Evolutionary conservation across 2,888 invertebrate genomes (phyloP).

Genomic region (Cremastobaeus sp.): DNA sequence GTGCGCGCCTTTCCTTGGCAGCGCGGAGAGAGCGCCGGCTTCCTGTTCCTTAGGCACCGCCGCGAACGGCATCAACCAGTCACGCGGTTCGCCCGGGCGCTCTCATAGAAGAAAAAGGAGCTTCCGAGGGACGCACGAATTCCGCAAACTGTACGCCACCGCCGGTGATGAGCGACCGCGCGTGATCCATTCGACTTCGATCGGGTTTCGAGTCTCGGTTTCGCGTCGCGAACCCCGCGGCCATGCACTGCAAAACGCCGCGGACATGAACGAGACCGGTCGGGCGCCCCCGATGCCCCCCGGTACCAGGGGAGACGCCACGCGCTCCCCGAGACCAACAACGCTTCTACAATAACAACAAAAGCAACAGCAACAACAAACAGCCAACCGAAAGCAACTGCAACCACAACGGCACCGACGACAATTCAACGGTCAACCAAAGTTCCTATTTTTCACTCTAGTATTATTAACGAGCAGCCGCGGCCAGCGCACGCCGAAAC

Average conservation of each 20-base stretch:
- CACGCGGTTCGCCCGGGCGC: conserved; percentile 77
- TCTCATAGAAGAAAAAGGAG: conserved; percentile 74
- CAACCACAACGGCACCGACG: conserved; percentile 14
- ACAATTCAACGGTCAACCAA: conserved; percentile 72
- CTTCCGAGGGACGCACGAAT: conserved; percentile 49
- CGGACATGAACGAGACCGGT: conserved; percentile 11
- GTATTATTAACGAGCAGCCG: conserved; percentile 43
- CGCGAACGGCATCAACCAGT: conserved; percentile 78
- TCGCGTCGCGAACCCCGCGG: conserved; percentile 14
- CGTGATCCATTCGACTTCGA: conserved; percentile 9
- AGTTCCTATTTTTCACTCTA: conserved; percentile 77
- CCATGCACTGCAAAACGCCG: conserved; percentile 7
- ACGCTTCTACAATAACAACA: background rate
- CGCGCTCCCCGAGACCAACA: conserved; percentile 3
- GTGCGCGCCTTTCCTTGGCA: conserved; percentile 77
- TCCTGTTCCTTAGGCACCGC: conserved; percentile 78
- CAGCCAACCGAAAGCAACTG: background rate
- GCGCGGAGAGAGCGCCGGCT: conserved; percentile 74
- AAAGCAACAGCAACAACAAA: background rate
- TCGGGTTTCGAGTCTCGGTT: too few relatives aligned
- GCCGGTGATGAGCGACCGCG: conserved; percentile 11
- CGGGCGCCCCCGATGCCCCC: conserved; percentile 38
- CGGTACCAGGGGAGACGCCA: conserved; percentile 26
- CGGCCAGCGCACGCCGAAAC: conserved; percentile 55
- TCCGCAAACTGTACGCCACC: background rate